Evolutionary conservation across 2,113 vertebrate species (phyloP).

Genomic region (Daphoenositta chrysoptera): DNA sequence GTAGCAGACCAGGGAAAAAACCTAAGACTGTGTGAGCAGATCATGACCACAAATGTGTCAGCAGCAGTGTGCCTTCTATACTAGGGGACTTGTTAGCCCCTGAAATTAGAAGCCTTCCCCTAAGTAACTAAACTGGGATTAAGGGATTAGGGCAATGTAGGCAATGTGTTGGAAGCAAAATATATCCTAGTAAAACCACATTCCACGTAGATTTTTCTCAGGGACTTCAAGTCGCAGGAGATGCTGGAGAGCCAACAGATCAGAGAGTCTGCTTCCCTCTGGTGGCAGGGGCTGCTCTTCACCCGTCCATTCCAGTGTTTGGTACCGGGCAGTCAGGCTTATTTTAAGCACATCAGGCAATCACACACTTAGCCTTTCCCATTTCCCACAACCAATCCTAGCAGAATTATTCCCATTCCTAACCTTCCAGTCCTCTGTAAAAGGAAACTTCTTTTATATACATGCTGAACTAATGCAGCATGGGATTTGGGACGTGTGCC

Average conservation of each 20-base stretch:
- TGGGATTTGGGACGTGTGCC: neutral
- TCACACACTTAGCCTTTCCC: neutral
- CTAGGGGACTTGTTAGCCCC: accelerated
- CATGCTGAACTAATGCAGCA: neutral
- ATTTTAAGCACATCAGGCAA: neutral
- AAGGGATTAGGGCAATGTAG: neutral
- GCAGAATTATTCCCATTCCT: neutral
- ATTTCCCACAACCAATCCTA: neutral
- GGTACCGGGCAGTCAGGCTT: neutral
- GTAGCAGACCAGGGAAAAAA: neutral
- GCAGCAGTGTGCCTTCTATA: neutral
- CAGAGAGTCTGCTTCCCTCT: neutral
- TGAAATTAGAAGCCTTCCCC: neutral
- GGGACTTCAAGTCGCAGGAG: neutral
- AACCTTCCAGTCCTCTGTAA: neutral
- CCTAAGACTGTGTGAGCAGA: neutral
- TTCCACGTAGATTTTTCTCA: neutral
- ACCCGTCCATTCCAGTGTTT: neutral
- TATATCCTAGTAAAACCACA: neutral
- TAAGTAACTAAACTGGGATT: neutral
- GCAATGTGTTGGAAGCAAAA: neutral
- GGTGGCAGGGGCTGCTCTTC: neutral
- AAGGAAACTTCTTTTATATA: neutral
- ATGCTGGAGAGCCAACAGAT: neutral
- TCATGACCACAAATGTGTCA: neutral